Evolutionary conservation across 2,888 invertebrate species (phyloP), one percentile per base, ranked within the genome.

Genomic region (Mimumesa dahlbomi): DNA sequence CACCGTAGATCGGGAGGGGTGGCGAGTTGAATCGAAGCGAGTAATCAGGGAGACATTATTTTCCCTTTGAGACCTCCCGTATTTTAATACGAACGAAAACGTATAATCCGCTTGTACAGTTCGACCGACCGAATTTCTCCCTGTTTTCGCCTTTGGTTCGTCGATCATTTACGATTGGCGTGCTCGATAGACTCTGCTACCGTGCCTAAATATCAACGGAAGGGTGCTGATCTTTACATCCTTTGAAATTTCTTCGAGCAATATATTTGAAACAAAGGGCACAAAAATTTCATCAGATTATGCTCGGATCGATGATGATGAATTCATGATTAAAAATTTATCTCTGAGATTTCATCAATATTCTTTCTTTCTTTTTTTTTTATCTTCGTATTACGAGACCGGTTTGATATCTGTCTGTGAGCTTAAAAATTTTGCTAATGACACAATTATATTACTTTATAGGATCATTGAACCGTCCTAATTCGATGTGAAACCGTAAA

Each of bases 41-140:
- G 88, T 88, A 89, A 89, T 89, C 89, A 89, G 88, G 82, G 87
- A 85, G 88, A 88, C 89, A 89, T 89, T 89, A 89, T 88, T 88
- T 80, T 89, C 88, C 85, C 88, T 88, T 88, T 88, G 88, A 87
- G 85, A 78, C 80, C 81, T 75, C 66, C 75, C 84, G 82, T 82
- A 84, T 88, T 88, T 88, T 88, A 88, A 88, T 87, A 84, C 84
- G 77, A 80, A 84, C 81, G 82, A 83, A 86, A 85, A 85, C 84
- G 81, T 83, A 83, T 84, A 83, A 81, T 84, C 85, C 77, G 84
- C 84, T 81, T 85, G 78, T 84, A 77, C 77, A 76, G 75, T 77
- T 74, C 81, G 70, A 70, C 52, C 64, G 58, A 68, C 50, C 70
- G 64, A 59, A 57, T 50, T 71, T 54, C 22, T 53, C 58, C 54